Evolutionary conservation across 2,888 invertebrate genomes (phyloP).

Genomic region (Ethmia dodecea): DNA sequence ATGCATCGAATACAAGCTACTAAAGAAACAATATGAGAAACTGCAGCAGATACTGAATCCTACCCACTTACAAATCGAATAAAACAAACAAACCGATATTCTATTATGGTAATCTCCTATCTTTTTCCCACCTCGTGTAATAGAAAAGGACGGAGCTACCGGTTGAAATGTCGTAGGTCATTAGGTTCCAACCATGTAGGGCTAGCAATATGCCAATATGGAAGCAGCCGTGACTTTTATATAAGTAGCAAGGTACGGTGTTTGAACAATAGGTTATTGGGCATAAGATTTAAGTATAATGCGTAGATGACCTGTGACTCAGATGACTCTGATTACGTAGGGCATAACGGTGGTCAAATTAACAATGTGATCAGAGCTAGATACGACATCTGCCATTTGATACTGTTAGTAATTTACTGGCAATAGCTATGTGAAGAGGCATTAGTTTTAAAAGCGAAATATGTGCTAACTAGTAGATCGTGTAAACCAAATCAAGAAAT

Average conservation of each 20-base stretch:
- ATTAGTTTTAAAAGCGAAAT: no score
- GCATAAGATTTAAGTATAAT: constrained; percentile 47
- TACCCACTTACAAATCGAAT: constrained; percentile 66
- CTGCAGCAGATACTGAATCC: constrained; percentile 51
- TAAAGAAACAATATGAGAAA: constrained; percentile 63
- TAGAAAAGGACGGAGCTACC: constrained; percentile 47
- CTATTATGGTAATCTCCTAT: constrained; percentile 61
- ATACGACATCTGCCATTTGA: no score
- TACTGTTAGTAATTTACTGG: no score
- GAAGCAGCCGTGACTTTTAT: constrained; percentile 67
- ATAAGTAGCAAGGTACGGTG: constrained; percentile 35
- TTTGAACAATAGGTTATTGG: constrained; percentile 63
- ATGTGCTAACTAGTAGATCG: no score
- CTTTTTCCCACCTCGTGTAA: constrained; percentile 35
- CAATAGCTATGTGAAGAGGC: no score
- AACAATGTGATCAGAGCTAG: constrained; percentile 35
- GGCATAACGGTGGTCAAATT: constrained; percentile 36
- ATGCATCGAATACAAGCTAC: constrained; percentile 27
- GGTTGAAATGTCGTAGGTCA: constrained; percentile 77
- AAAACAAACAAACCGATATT: constrained; percentile 67
- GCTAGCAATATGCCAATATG: constrained; percentile 76
- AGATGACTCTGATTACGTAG: constrained; percentile 58
- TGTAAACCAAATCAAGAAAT: no score
- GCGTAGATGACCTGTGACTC: constrained; percentile 52
- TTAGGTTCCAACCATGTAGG: constrained; percentile 72